Conservation (phyloP, 2,113 vertebrate species). For the Emydocephalus ijimae region DNA sequence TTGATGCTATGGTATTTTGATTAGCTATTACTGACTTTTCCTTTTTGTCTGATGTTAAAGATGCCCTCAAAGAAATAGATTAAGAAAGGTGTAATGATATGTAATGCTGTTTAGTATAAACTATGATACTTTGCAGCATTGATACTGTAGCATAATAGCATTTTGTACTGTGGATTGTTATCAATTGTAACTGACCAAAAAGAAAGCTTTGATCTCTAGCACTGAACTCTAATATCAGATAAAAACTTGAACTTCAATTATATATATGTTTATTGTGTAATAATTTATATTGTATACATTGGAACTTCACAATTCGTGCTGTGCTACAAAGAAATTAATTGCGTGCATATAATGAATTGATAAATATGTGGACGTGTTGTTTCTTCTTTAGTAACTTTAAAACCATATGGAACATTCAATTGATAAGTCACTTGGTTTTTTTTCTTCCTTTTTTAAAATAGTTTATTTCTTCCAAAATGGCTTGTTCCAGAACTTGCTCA, state of each 20-base stretch:
- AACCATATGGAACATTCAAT: not conserved
- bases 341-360: constrained; percentile 12
- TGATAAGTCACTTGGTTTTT: constrained; percentile 25
- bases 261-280: not conserved
- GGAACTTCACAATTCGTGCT: not conserved
- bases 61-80: not conserved
- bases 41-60: not conserved
- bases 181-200: not conserved
- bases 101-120: not conserved
- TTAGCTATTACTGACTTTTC: not conserved
- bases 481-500: constrained; percentile 51
- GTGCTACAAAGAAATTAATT: not conserved
- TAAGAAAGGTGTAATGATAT: not conserved
- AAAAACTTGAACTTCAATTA: not conserved
- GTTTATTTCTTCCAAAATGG: constrained; percentile 57
- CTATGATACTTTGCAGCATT: not conserved
- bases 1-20: not conserved
- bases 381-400: not conserved
- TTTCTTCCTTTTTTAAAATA: constrained; percentile 41
- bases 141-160: not conserved
- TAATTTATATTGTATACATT: not conserved
- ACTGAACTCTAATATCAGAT: not conserved
- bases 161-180: not conserved
- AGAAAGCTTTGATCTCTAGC: not conserved
- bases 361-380: not conserved